Evolutionary conservation across 2,113 vertebrate species (phyloP).

Genomic region (Talpa occidentalis): DNA sequence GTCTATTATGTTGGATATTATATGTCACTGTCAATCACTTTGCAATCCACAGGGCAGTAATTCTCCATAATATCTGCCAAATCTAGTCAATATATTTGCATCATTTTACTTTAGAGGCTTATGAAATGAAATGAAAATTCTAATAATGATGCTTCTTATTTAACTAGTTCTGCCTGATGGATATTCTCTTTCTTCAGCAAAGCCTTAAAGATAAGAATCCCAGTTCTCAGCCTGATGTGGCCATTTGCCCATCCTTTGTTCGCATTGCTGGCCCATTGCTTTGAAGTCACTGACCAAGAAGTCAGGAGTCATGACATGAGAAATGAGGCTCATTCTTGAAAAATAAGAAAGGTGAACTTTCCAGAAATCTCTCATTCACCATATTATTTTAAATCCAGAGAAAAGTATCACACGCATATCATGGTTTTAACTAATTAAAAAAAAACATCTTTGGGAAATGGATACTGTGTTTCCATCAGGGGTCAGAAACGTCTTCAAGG

Average conservation of each 20-base stretch:
- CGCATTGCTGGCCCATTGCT: neutral
- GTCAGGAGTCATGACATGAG: neutral
- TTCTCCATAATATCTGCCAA: constrained; percentile 73
- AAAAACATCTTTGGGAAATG: constrained; percentile 67
- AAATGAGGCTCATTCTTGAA: constrained; percentile 29
- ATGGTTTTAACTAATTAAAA: constrained; percentile 70
- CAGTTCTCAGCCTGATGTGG: neutral
- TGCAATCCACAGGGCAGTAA: constrained; percentile 62
- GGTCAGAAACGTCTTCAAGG: neutral
- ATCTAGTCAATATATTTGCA: constrained; percentile 63
- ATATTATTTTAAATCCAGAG: constrained; percentile 49
- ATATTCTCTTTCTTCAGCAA: constrained; percentile 31
- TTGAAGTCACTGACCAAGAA: constrained; percentile 61
- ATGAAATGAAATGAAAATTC: constrained; percentile 72
- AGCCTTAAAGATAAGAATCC: neutral
- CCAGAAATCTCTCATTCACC: constrained; percentile 43
- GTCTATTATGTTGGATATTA: constrained; percentile 47
- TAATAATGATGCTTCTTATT: constrained; percentile 60
- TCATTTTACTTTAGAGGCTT: constrained; percentile 65
- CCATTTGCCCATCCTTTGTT: constrained; percentile 58
- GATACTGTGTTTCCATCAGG: constrained; percentile 10
- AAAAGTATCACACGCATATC: constrained; percentile 58
- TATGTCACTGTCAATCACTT: constrained; percentile 53
- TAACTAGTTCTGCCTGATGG: constrained; percentile 75
- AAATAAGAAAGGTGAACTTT: neutral